Percentiles rank a stretch among this genome's conserved stretches.
Conservation (phyloP, 92 coral and sea anemone species). For the Pocillopora meandrina region DNA sequence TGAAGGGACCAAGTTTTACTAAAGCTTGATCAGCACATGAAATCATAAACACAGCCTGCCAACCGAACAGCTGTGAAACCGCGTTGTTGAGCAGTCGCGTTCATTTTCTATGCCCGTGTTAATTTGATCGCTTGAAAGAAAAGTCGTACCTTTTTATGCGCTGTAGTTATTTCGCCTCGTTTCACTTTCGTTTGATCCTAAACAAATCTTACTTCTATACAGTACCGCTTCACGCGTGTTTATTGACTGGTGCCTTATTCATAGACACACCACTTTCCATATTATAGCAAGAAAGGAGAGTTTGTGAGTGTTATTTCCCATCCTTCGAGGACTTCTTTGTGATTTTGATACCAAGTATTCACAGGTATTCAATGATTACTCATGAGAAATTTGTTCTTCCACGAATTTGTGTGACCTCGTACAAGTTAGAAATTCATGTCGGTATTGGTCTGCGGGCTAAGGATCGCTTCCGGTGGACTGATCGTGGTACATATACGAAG, state of each 20-base stretch:
- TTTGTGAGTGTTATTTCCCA: neutral
- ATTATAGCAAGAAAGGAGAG: neutral
- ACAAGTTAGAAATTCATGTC: constrained; percentile 25
- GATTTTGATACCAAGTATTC: neutral
- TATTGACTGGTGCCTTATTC: neutral
- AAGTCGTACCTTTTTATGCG: neutral
- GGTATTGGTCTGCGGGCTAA: neutral
- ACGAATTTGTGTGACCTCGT: constrained; percentile 1
- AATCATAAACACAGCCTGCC: neutral
- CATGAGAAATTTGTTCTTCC: neutral
- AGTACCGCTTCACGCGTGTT: neutral
- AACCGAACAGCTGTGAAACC: neutral
- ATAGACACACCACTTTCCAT: neutral
- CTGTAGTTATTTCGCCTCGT: neutral
- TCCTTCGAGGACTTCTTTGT: neutral
- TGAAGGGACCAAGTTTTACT: neutral
- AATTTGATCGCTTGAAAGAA: neutral
- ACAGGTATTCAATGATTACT: neutral
- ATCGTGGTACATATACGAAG: neutral
- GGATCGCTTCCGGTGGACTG: neutral
- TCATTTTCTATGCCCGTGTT: neutral
- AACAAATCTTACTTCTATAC: neutral
- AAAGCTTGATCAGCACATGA: neutral
- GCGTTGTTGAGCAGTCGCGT: neutral
- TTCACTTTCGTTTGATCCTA: neutral